These are phyloP conservation scores for Calidris pugnax DNA, from an alignment of 2,113 vertebrate species.

Conservation along the genomic window DNA sequence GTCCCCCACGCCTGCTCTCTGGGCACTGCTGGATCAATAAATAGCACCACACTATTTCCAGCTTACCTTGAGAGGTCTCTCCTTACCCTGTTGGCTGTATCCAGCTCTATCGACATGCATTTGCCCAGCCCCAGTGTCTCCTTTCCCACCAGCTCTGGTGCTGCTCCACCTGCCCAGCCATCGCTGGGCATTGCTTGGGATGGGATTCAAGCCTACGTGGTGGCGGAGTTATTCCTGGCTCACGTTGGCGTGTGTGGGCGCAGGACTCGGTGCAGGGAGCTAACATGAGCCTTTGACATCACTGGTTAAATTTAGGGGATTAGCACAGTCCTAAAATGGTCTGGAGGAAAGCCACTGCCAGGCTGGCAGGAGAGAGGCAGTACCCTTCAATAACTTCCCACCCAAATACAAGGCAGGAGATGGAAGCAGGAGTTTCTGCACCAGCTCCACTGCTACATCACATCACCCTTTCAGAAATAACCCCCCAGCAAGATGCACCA, in stretches of 20 bases:
- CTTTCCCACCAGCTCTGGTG: not conserved
- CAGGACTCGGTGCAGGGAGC: not conserved
- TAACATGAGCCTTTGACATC: conserved; percentile 35
- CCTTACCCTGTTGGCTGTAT: accelerated
- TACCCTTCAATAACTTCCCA: not conserved
- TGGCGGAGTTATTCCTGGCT: conserved; percentile 5
- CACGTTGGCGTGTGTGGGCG: not conserved
- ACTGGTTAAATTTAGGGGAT: conserved; percentile 28
- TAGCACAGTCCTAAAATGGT: not conserved
- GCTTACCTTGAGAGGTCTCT: not conserved
- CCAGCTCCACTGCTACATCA: not conserved
- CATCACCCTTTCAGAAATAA: not conserved
- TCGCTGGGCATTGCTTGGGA: not conserved
- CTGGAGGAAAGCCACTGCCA: not conserved
- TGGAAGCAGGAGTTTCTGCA: not conserved
- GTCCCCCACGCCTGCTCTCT: not conserved
- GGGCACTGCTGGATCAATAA: not conserved
- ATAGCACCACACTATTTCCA: not conserved
- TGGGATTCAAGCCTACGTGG: not conserved
- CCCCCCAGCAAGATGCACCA: accelerated
- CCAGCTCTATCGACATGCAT: not conserved
- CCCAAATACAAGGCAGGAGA: not conserved
- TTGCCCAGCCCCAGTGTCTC: not conserved
- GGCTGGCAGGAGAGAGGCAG: not conserved
- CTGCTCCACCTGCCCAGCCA: not conserved